A percentile compares a stretch with the other conserved stretches of the same genome.
These are phyloP conservation scores for Drosophila eohydei DNA, from an alignment of 2,888 invertebrate species.

Conservation along the genomic window DNA sequence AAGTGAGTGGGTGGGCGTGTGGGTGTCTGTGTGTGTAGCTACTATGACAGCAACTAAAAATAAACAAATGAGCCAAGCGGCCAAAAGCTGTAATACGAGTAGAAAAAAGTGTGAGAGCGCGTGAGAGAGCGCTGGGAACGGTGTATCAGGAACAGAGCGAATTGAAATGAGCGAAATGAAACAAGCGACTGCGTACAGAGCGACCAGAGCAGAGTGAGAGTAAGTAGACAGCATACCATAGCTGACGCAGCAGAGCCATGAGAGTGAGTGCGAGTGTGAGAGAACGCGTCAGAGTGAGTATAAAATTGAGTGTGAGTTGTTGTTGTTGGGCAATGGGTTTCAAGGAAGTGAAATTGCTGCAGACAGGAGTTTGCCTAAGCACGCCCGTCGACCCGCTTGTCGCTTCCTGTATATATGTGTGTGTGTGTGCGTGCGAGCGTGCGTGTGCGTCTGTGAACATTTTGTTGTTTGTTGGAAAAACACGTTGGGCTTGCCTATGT, in stretches of 20 bases:
- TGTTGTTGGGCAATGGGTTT: slow-evolving; percentile 67
- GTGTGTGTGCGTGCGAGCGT: slow-evolving; percentile 15
- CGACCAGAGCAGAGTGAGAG: slow-evolving; percentile 3
- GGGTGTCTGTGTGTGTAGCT: slow-evolving; percentile 22
- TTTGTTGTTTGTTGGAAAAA: slow-evolving; percentile 56
- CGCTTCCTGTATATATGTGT: slow-evolving; percentile 62
- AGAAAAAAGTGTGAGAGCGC: background rate
- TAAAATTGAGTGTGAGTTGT: slow-evolving; percentile 21
- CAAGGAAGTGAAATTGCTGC: slow-evolving; percentile 80
- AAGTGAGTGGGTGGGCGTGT: slow-evolving; percentile 8
- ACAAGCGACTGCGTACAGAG: slow-evolving; percentile 59
- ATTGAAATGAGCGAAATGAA: slow-evolving; percentile 17
- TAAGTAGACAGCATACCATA: slow-evolving; percentile 1
- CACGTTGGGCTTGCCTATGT: slow-evolving; percentile 59
- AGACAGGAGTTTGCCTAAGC: slow-evolving; percentile 66
- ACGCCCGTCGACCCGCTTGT: slow-evolving; percentile 45
- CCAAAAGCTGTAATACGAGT: slow-evolving; percentile 16
- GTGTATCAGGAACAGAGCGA: slow-evolving; percentile 12
- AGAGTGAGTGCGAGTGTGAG: slow-evolving; percentile 5
- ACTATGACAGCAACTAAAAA: slow-evolving; percentile 74
- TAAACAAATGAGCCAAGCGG: slow-evolving; percentile 74
- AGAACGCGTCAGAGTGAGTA: slow-evolving; percentile 27
- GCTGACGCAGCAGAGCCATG: slow-evolving; percentile 13
- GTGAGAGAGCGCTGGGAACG: background rate
- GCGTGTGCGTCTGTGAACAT: slow-evolving; percentile 30